Evolutionary conservation across 2,797 vertebrate genomes (phyloP).

Genomic region (Euthynnus affinis): DNA sequence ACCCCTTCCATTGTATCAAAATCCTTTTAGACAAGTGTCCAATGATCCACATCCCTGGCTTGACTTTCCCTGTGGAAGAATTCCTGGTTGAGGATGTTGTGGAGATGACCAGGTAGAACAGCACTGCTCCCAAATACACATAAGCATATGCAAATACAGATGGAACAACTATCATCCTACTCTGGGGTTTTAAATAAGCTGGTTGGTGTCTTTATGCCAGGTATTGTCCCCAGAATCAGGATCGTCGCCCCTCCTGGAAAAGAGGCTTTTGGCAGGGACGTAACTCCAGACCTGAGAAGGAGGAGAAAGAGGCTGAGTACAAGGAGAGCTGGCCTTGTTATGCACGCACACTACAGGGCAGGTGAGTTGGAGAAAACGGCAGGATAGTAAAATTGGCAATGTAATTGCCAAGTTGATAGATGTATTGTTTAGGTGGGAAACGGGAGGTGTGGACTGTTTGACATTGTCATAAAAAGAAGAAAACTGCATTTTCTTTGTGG

Average conservation of each 20-base stretch:
- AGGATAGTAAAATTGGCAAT: background rate
- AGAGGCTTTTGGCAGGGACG: slow-evolving; percentile 93
- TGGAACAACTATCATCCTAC: background rate
- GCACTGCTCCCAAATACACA: background rate
- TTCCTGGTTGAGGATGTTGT: slow-evolving; percentile 95
- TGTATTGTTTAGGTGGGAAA: slow-evolving; percentile 31
- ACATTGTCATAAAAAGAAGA: slow-evolving; percentile 9
- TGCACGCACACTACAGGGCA: slow-evolving; percentile 85
- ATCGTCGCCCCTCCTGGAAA: slow-evolving; percentile 87
- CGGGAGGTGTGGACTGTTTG: slow-evolving; percentile 1
- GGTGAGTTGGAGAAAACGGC: slow-evolving; percentile 76
- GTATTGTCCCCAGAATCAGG: slow-evolving; percentile 88
- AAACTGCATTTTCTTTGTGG: background rate
- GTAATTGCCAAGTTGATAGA: slow-evolving; percentile 36
- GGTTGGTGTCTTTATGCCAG: slow-evolving; percentile 70
- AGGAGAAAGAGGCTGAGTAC: slow-evolving; percentile 93
- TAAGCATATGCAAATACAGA: background rate
- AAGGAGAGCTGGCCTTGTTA: slow-evolving; percentile 92
- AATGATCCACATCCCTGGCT: slow-evolving; percentile 97
- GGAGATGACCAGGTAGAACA: slow-evolving; percentile 90
- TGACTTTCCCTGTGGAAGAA: slow-evolving; percentile 95
- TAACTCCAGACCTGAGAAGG: slow-evolving; percentile 89
- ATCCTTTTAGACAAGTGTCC: slow-evolving; percentile 89
- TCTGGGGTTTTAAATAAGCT: background rate
- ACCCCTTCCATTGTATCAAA: background rate